Percentiles rank a stretch among this genome's conserved stretches.
These are phyloP conservation scores for Montipora efflorescens DNA, from an alignment of 64 coral and sea anemone genomes.

Conservation along the genomic window DNA sequence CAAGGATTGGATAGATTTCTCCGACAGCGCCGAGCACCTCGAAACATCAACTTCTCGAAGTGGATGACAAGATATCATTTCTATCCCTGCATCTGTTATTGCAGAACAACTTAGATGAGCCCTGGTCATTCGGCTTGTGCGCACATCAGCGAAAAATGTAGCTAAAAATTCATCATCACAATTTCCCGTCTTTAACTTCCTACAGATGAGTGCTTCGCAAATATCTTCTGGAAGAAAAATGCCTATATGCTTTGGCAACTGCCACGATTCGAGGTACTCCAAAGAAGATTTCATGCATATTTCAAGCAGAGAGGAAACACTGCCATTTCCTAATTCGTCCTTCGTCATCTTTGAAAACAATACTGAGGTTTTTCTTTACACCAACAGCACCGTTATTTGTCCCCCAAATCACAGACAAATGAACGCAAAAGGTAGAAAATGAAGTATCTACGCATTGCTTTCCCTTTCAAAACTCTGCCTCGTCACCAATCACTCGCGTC, in stretches of 20 bases:
- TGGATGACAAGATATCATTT: slow-evolving; percentile 64
- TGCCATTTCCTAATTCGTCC: slow-evolving; percentile 63
- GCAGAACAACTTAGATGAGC: slow-evolving; percentile 66
- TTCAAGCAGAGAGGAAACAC: slow-evolving; percentile 73
- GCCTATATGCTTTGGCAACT: slow-evolving; percentile 32
- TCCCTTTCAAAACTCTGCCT: too few relatives aligned
- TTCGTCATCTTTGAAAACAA: slow-evolving; percentile 12
- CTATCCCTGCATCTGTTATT: slow-evolving; percentile 80
- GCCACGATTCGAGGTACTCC: slow-evolving; percentile 64
- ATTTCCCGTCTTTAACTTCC: slow-evolving; percentile 77
- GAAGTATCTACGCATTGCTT: not conserved
- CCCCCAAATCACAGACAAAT: too few relatives aligned
- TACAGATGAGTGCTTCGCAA: slow-evolving; percentile 87
- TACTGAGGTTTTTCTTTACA: not conserved
- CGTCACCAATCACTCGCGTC: too few relatives aligned
- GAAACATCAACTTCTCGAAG: slow-evolving; percentile 86
- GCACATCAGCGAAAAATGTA: slow-evolving; percentile 71
- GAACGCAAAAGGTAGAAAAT: not conserved
- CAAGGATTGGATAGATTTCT: slow-evolving; percentile 69
- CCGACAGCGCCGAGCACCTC: slow-evolving; percentile 49
- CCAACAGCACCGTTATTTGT: not conserved
- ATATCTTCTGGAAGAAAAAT: slow-evolving; percentile 89
- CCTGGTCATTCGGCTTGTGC: slow-evolving; percentile 81
- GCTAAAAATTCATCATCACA: slow-evolving; percentile 82
- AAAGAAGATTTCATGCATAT: slow-evolving; percentile 81